Evolutionary conservation across 2,113 vertebrate genomes (phyloP).

Genomic region (Mastomys natalensis): DNA sequence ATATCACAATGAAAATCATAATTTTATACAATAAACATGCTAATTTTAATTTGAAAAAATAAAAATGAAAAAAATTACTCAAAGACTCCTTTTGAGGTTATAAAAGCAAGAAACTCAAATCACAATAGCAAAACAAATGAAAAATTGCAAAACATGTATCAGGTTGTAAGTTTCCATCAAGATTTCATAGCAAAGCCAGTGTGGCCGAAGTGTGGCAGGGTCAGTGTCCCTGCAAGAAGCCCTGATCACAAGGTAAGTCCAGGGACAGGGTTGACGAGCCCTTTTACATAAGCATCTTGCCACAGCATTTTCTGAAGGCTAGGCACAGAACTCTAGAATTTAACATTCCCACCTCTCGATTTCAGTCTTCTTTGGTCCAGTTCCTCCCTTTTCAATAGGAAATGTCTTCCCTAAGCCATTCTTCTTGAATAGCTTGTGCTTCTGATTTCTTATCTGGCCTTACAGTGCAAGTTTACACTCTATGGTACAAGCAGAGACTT

Average conservation of each 20-base stretch:
- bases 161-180: background rate
- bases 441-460: background rate
- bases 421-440: background rate
- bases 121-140: background rate
- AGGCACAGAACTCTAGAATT: background rate
- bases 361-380: background rate
- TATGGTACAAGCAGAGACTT: background rate
- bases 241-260: background rate
- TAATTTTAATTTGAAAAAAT: background rate
- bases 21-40: background rate
- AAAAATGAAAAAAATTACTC: background rate
- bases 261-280: too few species aligned
- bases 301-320: background rate
- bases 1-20: background rate
- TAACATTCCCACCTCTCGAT: background rate
- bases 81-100: background rate
- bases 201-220: background rate
- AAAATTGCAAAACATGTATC: background rate
- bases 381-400: background rate
- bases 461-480: background rate
- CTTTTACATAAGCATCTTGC: background rate
- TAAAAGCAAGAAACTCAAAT: background rate
- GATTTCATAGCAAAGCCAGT: background rate
- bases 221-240: background rate
- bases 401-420: background rate